A percentile compares a stretch with the other conserved stretches of the same genome.
Evolutionary conservation across 2,113 vertebrate species (phyloP).

Genomic region (Oceanites oceanicus): DNA sequence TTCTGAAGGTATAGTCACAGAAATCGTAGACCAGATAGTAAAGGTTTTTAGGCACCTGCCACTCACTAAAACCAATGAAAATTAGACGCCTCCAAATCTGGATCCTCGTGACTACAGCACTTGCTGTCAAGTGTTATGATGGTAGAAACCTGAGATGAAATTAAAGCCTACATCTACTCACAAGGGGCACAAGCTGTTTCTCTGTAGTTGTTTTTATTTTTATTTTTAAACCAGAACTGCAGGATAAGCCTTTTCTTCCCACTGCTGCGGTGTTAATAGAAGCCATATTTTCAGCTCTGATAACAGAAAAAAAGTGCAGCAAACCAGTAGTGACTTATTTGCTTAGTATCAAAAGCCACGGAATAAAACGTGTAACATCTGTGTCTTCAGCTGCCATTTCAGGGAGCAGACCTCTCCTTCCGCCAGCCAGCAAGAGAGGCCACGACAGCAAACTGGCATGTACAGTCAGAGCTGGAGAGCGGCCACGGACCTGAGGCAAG

Average conservation of each 20-base stretch:
- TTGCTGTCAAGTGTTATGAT: neutral
- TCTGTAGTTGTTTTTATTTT: neutral
- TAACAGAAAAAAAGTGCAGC: neutral
- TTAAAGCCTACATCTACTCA: neutral
- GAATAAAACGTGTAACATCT: neutral
- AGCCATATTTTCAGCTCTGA: neutral
- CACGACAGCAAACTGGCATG: rapidly evolving
- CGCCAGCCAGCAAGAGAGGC: neutral
- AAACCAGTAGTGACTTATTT: neutral
- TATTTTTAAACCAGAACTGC: neutral
- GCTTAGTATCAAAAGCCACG: neutral
- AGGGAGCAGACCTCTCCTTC: neutral
- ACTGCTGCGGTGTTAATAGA: neutral
- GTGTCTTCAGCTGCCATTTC: neutral
- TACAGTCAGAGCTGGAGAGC: neutral
- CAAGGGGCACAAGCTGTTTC: neutral
- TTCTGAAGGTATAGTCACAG: neutral
- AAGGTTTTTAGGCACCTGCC: neutral
- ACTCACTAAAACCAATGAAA: neutral
- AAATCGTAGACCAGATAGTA: neutral
- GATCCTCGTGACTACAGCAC: neutral
- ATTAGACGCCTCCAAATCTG: neutral
- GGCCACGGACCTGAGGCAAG: rapidly evolving
- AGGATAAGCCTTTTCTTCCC: neutral
- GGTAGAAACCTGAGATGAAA: constrained; percentile 13